These are phyloP conservation scores for Gulo gulo DNA, from an alignment of 2,113 vertebrate genomes.

Conservation along the genomic window DNA sequence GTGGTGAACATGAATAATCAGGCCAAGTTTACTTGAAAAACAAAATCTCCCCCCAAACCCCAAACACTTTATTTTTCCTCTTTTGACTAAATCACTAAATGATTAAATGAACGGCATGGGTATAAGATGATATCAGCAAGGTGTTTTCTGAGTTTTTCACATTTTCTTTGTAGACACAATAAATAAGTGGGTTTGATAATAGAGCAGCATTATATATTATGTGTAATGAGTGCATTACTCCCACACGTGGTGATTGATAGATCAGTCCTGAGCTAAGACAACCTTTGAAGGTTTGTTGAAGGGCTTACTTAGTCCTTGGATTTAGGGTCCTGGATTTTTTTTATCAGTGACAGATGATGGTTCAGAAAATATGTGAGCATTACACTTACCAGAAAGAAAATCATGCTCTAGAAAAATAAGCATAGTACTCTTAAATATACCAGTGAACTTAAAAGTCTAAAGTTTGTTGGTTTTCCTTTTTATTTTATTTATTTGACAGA, in stretches of 20 bases:
- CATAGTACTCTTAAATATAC: not conserved
- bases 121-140: not conserved
- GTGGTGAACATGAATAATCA: not conserved
- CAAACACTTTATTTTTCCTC: not conserved
- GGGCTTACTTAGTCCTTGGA: not conserved
- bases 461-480: not conserved
- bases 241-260: not conserved
- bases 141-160: not conserved
- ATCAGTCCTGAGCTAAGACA: not conserved
- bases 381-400: conserved; percentile 29
- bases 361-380: not conserved
- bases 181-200: not conserved
- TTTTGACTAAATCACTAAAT: not conserved
- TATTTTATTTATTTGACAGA: not conserved
- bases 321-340: not conserved
- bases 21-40: not conserved
- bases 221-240: not conserved
- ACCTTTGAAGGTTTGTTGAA: not conserved
- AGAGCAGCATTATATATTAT: not conserved
- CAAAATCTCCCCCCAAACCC: not conserved
- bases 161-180: not conserved
- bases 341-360: not conserved
- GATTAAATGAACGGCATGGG: not conserved
- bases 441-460: not conserved
- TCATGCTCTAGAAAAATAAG: not conserved